Conservation (phyloP, 2,113 vertebrate genomes). For the Myotis davidii region DNA sequence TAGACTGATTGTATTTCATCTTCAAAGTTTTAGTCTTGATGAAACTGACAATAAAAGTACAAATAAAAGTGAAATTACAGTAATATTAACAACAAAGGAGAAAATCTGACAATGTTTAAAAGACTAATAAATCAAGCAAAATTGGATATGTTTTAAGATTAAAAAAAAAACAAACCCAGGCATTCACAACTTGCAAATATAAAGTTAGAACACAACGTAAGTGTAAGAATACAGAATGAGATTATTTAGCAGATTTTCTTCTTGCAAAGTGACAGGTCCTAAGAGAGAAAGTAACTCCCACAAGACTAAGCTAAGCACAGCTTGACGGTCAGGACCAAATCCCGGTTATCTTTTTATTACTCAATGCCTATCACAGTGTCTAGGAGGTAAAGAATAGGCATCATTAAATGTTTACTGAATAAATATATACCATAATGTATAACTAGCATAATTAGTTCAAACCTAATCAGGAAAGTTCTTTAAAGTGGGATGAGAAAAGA, state of each 20-base stretch:
- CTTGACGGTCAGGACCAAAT: not conserved
- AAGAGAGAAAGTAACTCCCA: not conserved
- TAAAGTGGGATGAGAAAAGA: not conserved
- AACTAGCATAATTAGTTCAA: not conserved
- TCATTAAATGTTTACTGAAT: not conserved
- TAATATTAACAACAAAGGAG: slow-evolving; percentile 44
- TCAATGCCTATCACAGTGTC: slow-evolving; percentile 24
- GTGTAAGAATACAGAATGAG: not conserved
- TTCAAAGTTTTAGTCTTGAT: slow-evolving; percentile 47
- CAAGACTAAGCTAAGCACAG: not conserved
- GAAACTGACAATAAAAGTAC: slow-evolving; percentile 59
- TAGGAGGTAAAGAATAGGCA: not conserved
- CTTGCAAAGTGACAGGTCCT: slow-evolving; percentile 6
- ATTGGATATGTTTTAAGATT: not conserved
- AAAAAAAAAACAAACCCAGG: not conserved
- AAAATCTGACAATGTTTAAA: slow-evolving; percentile 15
- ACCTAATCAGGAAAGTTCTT: not conserved
- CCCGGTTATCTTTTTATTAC: not conserved
- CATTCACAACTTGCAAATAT: slow-evolving; percentile 52
- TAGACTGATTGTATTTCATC: slow-evolving; percentile 49
- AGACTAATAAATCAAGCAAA: slow-evolving; percentile 17
- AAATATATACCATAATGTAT: not conserved
- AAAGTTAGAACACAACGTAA: not conserved
- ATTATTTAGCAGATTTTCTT: slow-evolving; percentile 30
- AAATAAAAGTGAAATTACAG: slow-evolving; percentile 59